A percentile compares a stretch with the other conserved stretches of the same genome.
Evolutionary conservation across 2,113 vertebrate species (phyloP).

Genomic region (pig (Sus scrofa)): DNA sequence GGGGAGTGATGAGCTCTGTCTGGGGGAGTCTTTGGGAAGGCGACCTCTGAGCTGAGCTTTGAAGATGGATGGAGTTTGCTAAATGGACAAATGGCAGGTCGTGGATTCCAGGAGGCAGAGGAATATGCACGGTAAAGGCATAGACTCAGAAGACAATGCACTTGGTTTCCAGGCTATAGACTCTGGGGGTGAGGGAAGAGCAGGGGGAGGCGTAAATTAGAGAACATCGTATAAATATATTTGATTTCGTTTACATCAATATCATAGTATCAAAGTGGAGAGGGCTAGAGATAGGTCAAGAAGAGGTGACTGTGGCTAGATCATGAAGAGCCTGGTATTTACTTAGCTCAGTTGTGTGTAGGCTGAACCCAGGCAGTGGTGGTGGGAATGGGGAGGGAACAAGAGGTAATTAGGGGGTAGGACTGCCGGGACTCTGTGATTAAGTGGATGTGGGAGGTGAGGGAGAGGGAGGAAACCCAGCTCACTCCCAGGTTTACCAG

Average conservation of each 20-base stretch:
- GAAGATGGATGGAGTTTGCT: background rate
- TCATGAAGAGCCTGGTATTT: conserved; percentile 27
- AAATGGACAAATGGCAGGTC: background rate
- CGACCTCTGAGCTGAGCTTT: background rate
- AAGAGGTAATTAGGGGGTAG: conserved; percentile 58
- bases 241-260: conserved; percentile 55
- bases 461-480: background rate
- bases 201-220: background rate
- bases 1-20: background rate
- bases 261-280: background rate
- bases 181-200: background rate
- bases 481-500: background rate
- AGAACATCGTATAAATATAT: background rate
- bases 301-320: conserved; percentile 41
- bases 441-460: conserved; percentile 57
- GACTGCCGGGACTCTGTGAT: background rate
- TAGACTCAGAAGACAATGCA: background rate
- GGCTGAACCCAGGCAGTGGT: conserved; percentile 35
- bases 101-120: background rate
- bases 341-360: conserved; percentile 56
- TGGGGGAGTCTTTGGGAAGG: background rate
- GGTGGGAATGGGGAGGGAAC: conserved; percentile 50
- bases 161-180: conserved; percentile 29
- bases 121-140: background rate
- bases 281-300: background rate